Percentiles rank a stretch among this genome's conserved stretches.
phyloP scores from a whole-genome alignment of 2,797 vertebrate genomes.

The Manis javanica region DNA sequence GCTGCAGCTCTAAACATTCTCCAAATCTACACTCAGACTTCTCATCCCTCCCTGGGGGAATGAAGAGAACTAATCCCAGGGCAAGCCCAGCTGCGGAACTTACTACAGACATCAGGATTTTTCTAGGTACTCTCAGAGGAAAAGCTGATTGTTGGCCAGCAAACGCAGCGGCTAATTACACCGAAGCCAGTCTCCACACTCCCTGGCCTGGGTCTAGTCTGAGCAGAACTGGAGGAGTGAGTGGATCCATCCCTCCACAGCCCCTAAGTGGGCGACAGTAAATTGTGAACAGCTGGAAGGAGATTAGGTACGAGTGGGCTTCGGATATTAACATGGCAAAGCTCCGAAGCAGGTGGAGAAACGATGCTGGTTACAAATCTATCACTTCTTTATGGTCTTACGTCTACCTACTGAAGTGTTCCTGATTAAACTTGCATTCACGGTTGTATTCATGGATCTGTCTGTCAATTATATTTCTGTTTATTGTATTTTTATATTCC shows the following conservation, averaged over 20 bases:
- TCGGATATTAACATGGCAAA: not conserved
- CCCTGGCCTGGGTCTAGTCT: not conserved
- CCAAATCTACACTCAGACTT: not conserved
- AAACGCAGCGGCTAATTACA: not conserved
- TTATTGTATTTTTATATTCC: not conserved
- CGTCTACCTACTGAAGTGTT: not conserved
- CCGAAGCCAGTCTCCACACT: not conserved
- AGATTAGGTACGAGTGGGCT: not conserved
- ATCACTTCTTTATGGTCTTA: not conserved
- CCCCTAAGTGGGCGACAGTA: not conserved
- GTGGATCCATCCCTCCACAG: not conserved
- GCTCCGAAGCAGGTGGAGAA: not conserved
- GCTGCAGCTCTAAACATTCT: not conserved
- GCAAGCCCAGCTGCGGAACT: not conserved
- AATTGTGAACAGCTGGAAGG: not conserved
- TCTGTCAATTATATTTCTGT: not conserved
- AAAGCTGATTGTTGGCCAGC: not conserved
- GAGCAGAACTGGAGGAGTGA: not conserved
- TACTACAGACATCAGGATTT: not conserved
- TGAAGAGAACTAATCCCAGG: not conserved
- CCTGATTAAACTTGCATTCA: not conserved
- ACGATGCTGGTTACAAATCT: not conserved
- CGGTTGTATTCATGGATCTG: not conserved
- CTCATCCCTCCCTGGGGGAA: not conserved
- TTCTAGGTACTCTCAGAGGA: not conserved